A percentile compares a stretch with the other conserved stretches of the same genome.
phyloP scores from a whole-genome alignment of 2,113 vertebrate species.

The Rhinolophus sinicus region DNA sequence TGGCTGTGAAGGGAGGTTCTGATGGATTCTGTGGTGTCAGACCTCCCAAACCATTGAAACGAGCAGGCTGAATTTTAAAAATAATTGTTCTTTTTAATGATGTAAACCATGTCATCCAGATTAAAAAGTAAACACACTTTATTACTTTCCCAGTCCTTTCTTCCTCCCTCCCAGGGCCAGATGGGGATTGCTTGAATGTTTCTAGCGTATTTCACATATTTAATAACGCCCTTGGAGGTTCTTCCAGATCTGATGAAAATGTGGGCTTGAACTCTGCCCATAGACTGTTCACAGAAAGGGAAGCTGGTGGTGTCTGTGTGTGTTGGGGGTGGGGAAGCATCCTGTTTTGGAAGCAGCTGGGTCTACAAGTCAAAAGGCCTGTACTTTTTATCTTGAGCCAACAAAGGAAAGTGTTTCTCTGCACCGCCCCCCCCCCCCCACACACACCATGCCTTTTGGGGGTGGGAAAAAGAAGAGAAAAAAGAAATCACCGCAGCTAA shows the following conservation, averaged over 20 bases:
- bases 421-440: not conserved
- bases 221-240: conserved; percentile 76
- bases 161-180: conserved; percentile 57
- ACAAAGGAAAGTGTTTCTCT: conserved; percentile 66
- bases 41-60: not conserved
- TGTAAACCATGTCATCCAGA: conserved; percentile 62
- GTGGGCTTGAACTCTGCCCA: conserved; percentile 48
- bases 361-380: conserved; percentile 42
- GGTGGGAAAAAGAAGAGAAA: not conserved
- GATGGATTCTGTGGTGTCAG: conserved; percentile 44
- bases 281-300: conserved; percentile 19
- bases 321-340: not conserved
- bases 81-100: conserved; percentile 71
- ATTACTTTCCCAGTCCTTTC: conserved; percentile 65
- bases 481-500: conserved; percentile 47
- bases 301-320: not conserved
- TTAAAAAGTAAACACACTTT: conserved; percentile 72
- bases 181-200: conserved; percentile 48
- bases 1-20: conserved; percentile 39
- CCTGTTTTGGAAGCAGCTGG: conserved; percentile 49
- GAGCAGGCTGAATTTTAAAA: conserved; percentile 53
- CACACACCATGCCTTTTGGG: not conserved
- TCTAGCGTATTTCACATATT: not conserved
- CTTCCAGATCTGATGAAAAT: conserved; percentile 25
- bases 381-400: conserved; percentile 64